Percentiles rank a stretch among this genome's conserved stretches.
Conservation (phyloP, 2,113 vertebrate genomes). For the Rhabdornis inornatus region DNA sequence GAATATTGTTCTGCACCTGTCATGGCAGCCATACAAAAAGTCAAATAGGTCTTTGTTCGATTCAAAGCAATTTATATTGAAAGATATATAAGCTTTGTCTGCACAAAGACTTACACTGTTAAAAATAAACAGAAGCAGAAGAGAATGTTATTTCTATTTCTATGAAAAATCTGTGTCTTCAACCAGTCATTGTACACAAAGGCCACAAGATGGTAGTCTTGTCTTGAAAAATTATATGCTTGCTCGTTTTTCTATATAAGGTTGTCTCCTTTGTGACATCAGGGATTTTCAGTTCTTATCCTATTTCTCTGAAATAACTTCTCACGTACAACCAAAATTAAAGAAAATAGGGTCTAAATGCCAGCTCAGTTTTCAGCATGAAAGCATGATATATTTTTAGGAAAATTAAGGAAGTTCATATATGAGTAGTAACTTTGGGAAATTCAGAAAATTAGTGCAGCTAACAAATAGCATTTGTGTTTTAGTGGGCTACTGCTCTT, state of each 20-base stretch:
- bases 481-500: not conserved
- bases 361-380: not conserved
- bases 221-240: not conserved
- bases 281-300: not conserved
- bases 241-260: accelerated
- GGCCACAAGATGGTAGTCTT: constrained; percentile 36
- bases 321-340: not conserved
- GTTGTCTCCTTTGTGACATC: not conserved
- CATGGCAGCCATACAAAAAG: not conserved
- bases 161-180: not conserved
- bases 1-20: not conserved
- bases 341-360: not conserved
- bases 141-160: not conserved
- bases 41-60: not conserved
- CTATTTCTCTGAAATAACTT: not conserved
- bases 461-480: not conserved
- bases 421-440: not conserved
- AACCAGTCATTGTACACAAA: not conserved
- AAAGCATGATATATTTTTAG: not conserved
- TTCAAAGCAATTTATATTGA: not conserved
- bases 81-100: not conserved
- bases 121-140: not conserved
- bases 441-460: not conserved
- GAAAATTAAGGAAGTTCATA: not conserved
- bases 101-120: not conserved